Evolutionary conservation across 2,113 vertebrate genomes (phyloP).

Genomic region (Conger conger): DNA sequence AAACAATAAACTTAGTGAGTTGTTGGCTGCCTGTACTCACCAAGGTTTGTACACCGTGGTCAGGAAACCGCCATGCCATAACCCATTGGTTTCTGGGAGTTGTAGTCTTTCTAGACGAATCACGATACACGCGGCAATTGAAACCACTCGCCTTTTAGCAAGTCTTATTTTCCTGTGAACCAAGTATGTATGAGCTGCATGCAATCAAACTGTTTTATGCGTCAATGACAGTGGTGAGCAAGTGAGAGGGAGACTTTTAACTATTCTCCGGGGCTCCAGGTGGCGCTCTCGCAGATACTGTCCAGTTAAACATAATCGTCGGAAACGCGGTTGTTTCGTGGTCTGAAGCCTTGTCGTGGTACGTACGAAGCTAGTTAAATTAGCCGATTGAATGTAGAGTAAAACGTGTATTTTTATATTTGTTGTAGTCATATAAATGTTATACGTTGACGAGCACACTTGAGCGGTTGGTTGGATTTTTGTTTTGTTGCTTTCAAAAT

Average conservation of each 20-base stretch:
- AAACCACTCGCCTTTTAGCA: neutral
- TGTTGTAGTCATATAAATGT: neutral
- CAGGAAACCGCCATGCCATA: constrained; percentile 4
- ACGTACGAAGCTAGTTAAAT: neutral
- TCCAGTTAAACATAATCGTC: neutral
- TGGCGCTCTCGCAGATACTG: neutral
- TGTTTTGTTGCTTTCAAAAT: neutral
- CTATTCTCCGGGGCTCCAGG: neutral
- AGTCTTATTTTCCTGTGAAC: neutral
- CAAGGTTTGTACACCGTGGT: neutral
- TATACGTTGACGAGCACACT: neutral
- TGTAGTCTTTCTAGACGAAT: constrained; percentile 24
- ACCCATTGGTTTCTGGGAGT: constrained; percentile 28
- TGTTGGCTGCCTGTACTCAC: neutral
- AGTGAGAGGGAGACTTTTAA: neutral
- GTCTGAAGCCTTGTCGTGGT: neutral
- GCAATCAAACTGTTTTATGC: no score
- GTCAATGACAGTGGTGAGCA: neutral
- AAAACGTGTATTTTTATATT: neutral
- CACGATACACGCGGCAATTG: neutral
- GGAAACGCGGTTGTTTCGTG: constrained; percentile 4
- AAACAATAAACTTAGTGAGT: neutral
- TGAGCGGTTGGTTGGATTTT: neutral
- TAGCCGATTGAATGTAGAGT: neutral
- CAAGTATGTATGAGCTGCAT: neutral